Conservation (phyloP, 2,797 vertebrate genomes). For the Dendrocincla tyrannina region DNA sequence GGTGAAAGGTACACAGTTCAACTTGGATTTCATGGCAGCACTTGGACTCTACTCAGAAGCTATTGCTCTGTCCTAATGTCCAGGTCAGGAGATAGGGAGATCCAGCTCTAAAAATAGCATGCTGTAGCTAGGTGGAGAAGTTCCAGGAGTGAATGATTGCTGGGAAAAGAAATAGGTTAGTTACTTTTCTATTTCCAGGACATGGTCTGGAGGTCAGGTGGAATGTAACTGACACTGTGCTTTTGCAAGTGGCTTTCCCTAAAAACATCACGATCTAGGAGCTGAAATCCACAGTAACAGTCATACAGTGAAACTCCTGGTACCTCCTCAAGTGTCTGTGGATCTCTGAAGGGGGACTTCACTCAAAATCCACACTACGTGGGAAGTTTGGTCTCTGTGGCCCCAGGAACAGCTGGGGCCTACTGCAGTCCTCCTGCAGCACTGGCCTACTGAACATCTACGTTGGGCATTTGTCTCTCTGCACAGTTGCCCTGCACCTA, state of each 20-base stretch:
- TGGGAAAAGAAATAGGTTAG: background rate
- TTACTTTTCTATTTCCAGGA: background rate
- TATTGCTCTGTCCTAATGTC: background rate
- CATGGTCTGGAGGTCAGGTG: background rate
- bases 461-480: rapidly evolving
- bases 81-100: background rate
- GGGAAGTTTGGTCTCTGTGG: background rate
- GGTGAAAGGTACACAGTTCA: background rate
- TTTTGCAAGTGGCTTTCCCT: background rate
- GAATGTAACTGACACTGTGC: background rate
- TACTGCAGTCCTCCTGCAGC: background rate
- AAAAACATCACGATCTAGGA: background rate
- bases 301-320: background rate
- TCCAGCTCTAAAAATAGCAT: conserved; percentile 37
- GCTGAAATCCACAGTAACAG: background rate
- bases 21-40: background rate
- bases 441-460: background rate
- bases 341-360: background rate
- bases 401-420: background rate
- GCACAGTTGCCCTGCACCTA: rapidly evolving
- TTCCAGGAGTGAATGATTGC: background rate
- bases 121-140: background rate
- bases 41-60: background rate
- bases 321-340: rapidly evolving
- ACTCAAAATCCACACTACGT: rapidly evolving